Evolutionary conservation across 2,113 vertebrate genomes (phyloP).

Genomic region (Ifrita kowaldi): DNA sequence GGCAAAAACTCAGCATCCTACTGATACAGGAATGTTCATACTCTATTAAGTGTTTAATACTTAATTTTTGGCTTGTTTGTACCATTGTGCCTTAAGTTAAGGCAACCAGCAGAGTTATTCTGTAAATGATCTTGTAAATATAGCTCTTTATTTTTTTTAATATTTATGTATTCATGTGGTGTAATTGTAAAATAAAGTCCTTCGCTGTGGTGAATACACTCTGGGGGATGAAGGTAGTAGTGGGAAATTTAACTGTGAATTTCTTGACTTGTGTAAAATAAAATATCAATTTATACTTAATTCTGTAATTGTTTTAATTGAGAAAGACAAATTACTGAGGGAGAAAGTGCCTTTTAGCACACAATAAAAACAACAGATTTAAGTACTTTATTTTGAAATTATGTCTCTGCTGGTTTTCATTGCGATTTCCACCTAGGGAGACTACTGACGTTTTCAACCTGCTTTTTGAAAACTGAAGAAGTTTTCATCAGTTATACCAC

Average conservation of each 20-base stretch:
- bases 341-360: not conserved
- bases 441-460: not conserved
- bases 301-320: conserved; percentile 11
- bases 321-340: not conserved
- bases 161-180: not conserved
- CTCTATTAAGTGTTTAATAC: not conserved
- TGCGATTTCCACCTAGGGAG: not conserved
- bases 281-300: not conserved
- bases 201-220: not conserved
- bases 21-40: not conserved
- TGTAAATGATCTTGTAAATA: not conserved
- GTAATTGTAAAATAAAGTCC: not conserved
- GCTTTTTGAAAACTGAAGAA: not conserved
- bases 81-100: not conserved
- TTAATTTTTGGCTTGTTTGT: not conserved
- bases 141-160: not conserved
- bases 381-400: not conserved
- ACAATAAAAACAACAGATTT: not conserved
- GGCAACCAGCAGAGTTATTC: not conserved
- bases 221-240: not conserved
- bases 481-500: not conserved
- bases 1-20: not conserved
- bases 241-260: not conserved
- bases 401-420: not conserved
- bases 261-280: not conserved